A percentile compares a stretch with the other conserved stretches of the same genome.
Evolutionary conservation across 2,113 vertebrate genomes (phyloP).

Genomic region (Aptenodytes patagonicus): DNA sequence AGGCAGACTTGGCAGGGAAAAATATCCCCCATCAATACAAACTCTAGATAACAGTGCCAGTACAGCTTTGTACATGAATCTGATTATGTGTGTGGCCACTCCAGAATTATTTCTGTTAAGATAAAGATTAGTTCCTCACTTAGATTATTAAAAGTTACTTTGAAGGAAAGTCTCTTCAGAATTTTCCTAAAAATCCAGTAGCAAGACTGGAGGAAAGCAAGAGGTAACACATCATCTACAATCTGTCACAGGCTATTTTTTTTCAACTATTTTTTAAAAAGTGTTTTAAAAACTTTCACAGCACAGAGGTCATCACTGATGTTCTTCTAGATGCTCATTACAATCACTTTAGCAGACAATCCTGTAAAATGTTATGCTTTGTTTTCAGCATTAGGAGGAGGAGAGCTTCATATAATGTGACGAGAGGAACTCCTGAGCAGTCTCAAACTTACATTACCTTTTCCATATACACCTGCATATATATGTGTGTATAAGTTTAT

Average conservation of each 20-base stretch:
- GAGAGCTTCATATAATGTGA: background rate
- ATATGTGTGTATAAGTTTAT: background rate
- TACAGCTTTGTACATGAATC: constrained; percentile 40
- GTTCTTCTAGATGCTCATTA: background rate
- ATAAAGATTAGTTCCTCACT: constrained; percentile 6
- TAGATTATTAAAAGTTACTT: background rate
- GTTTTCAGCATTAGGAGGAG: background rate
- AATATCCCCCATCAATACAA: constrained; percentile 37
- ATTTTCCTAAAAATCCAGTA: constrained; percentile 4
- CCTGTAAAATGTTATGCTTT: background rate
- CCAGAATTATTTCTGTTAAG: constrained; percentile 39
- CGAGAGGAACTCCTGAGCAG: constrained; percentile 15
- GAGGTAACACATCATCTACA: background rate
- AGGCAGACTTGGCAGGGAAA: constrained; percentile 3
- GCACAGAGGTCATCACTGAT: background rate
- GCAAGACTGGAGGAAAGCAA: background rate
- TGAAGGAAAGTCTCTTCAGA: background rate
- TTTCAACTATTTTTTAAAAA: background rate
- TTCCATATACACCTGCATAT: background rate
- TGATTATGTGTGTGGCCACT: constrained; percentile 66
- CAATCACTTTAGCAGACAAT: constrained; percentile 8
- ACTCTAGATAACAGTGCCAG: constrained; percentile 46
- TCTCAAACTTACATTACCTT: constrained; percentile 27
- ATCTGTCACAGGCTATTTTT: background rate
- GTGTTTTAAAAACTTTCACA: background rate